These are phyloP conservation scores for Casuarius casuarius DNA, from an alignment of 2,113 vertebrate species.

Conservation along the genomic window DNA sequence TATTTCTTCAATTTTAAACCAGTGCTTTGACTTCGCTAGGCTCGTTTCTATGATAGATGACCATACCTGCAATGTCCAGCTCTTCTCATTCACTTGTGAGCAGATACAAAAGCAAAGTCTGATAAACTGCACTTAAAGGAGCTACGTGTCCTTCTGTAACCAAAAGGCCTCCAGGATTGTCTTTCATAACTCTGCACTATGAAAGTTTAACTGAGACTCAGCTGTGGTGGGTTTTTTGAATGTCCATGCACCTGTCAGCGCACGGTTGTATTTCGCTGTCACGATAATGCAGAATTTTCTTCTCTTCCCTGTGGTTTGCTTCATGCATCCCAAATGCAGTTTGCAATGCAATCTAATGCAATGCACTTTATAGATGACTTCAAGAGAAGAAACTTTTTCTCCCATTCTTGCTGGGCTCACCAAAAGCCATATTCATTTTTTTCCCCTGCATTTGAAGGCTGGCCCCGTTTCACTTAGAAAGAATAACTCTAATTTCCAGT, in stretches of 20 bases:
- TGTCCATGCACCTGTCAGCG: background rate
- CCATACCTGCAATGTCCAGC: slow-evolving; percentile 28
- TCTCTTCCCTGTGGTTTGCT: background rate
- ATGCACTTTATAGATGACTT: background rate
- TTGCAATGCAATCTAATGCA: rapidly evolving
- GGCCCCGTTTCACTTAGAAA: slow-evolving; percentile 14
- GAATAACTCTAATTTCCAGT: slow-evolving; percentile 47
- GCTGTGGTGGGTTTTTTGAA: background rate
- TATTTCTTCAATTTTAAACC: background rate
- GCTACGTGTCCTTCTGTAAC: background rate
- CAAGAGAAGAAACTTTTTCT: background rate
- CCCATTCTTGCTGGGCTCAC: background rate
- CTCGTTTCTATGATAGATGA: slow-evolving; percentile 17
- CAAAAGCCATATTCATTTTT: background rate
- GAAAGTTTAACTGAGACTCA: background rate
- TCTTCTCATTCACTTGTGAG: slow-evolving; percentile 34
- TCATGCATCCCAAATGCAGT: background rate
- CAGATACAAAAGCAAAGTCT: background rate
- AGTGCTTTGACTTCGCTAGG: background rate
- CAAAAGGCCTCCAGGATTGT: background rate
- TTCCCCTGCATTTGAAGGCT: background rate
- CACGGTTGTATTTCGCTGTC: background rate
- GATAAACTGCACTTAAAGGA: background rate
- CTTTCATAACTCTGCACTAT: background rate
- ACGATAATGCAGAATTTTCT: background rate